phyloP scores from a whole-genome alignment of 1,140 invertebrate species.

The Bombus vancouverensis region DNA sequence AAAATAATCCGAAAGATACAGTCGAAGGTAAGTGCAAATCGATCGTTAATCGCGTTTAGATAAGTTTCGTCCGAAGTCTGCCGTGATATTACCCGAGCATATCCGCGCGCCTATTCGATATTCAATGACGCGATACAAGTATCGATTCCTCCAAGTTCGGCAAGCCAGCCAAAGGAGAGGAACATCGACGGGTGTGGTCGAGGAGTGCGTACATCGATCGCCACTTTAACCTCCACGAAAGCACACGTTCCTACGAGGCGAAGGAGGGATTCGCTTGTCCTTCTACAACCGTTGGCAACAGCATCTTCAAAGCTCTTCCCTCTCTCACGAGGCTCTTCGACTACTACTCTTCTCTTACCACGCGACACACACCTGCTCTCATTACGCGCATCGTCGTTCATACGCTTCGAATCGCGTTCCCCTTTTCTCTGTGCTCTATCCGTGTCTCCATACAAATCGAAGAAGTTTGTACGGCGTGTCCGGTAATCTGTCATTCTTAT shows the following conservation, averaged over 20 bases:
- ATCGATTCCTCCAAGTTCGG: constrained; percentile 69
- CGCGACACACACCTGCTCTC: constrained; percentile 33
- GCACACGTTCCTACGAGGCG: constrained; percentile 51
- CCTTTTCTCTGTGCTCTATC: not conserved
- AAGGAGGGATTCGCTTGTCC: constrained; percentile 50
- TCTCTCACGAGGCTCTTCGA: constrained; percentile 28
- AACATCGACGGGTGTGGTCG: constrained; percentile 70
- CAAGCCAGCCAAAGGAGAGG: constrained; percentile 61
- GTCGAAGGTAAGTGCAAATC: not conserved
- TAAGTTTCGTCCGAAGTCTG: not conserved
- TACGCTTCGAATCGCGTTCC: not conserved
- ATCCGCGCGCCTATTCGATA: constrained; percentile 26
- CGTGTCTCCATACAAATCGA: not conserved
- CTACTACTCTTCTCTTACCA: constrained; percentile 30
- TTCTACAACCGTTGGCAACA: constrained; percentile 45
- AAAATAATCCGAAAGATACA: not conserved
- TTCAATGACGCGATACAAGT: constrained; percentile 53
- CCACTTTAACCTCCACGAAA: constrained; percentile 63
- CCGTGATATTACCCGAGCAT: constrained; percentile 1
- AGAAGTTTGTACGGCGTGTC: not conserved
- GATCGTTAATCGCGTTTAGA: not conserved
- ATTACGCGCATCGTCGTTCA: not conserved
- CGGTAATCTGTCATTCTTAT: not conserved
- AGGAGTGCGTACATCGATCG: constrained; percentile 70
- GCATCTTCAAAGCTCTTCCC: constrained; percentile 36